Percentiles rank a stretch among this genome's conserved stretches.
Conservation (phyloP, 2,888 invertebrate genomes). For the Platynereis dumerilii region DNA sequence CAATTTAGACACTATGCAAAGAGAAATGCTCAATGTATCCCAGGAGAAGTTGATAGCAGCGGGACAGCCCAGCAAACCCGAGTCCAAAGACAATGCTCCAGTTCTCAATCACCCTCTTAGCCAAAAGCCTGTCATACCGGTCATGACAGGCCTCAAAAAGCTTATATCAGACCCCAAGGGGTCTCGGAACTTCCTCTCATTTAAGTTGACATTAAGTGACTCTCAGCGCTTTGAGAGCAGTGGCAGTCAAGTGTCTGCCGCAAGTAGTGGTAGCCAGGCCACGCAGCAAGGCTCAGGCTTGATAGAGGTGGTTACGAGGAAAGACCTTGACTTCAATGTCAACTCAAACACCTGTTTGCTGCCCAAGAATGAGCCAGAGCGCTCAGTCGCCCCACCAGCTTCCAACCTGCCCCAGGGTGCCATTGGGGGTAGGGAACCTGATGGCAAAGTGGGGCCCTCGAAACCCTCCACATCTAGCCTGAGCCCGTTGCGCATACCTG, state of each 20-base stretch:
- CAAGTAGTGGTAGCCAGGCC: constrained; percentile 18
- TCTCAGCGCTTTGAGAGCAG: constrained; percentile 18
- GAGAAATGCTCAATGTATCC: constrained; percentile 26
- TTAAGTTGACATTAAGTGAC: constrained; percentile 21
- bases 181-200: constrained; percentile 20
- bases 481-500: neutral
- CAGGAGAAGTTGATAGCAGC: constrained; percentile 13
- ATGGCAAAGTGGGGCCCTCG: constrained; percentile 1
- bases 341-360: constrained; percentile 27
- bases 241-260: constrained; percentile 5
- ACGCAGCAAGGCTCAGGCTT: constrained; percentile 21
- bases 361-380: constrained; percentile 22
- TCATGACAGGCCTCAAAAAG: constrained; percentile 7
- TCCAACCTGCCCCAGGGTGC: constrained; percentile 2
- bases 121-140: constrained; percentile 21
- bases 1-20: constrained; percentile 26
- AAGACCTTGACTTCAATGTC: constrained; percentile 4
- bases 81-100: constrained; percentile 4
- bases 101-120: constrained; percentile 19
- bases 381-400: constrained; percentile 6
- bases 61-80: constrained; percentile 7
- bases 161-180: constrained; percentile 14
- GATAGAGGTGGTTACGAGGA: neutral
- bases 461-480: constrained; percentile 6
- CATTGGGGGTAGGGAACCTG: neutral